Conservation (phyloP, 2,888 invertebrate genomes). For the Parasteatoda lunata region DNA sequence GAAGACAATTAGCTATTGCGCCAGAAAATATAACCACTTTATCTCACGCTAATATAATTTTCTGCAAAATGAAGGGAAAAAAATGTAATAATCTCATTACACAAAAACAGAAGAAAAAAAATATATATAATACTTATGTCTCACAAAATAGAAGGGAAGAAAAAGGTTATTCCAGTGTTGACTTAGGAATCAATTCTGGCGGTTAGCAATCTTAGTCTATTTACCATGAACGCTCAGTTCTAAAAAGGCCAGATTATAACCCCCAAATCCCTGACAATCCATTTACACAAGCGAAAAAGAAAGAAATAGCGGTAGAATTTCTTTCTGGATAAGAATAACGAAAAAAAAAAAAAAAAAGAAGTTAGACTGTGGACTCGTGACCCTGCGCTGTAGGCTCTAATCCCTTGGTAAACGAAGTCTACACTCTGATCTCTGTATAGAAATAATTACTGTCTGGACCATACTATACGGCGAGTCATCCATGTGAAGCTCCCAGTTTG, state of each 20-base stretch:
- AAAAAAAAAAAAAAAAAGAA: not conserved
- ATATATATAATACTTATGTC: no score
- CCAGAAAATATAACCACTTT: no score
- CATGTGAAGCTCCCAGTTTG: conserved; percentile 24
- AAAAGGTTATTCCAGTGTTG: conserved; percentile 18
- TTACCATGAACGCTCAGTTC: conserved; percentile 35
- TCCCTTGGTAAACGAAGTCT: conserved; percentile 57
- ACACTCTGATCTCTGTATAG: conserved; percentile 42
- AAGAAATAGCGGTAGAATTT: conserved; percentile 42
- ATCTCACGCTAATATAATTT: no score
- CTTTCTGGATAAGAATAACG: not conserved
- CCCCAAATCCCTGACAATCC: conserved; percentile 54
- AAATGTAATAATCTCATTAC: no score
- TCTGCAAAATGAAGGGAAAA: no score
- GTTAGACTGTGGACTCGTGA: conserved; percentile 35
- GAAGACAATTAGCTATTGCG: no score
- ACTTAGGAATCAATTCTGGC: conserved; percentile 45
- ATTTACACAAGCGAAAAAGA: conserved; percentile 60
- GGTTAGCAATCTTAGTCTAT: conserved; percentile 52
- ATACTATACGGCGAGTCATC: conserved; percentile 43
- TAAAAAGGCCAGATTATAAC: conserved; percentile 67
- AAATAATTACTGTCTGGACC: conserved; percentile 62
- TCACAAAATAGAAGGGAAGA: not conserved
- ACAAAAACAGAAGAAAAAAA: no score
- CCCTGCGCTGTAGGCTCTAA: conserved; percentile 48